Evolutionary conservation across 2,113 vertebrate species (phyloP).

Genomic region (human (Homo sapiens)): GRCh38 chr17:2294501-2295000

Average conservation of each 20-base stretch:
- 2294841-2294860: background rate
- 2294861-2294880: background rate
- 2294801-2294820: background rate
- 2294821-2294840: background rate
- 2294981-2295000: too few relatives aligned
- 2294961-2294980: too few relatives aligned
- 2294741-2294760: background rate
- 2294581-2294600: background rate
- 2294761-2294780: background rate
- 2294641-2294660: conserved; percentile 3
- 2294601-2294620: background rate
- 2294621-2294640: background rate
- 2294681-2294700: background rate
- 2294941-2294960: too few relatives aligned
- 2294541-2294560: background rate
- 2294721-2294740: background rate
- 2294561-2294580: background rate
- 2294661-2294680: background rate
- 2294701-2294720: background rate
- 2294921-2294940: too few relatives aligned
- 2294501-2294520: background rate
- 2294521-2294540: background rate
- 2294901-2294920: too few relatives aligned
- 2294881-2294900: too few relatives aligned
- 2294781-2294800: conserved; percentile 15